These are phyloP conservation scores for Malurus splendens DNA, from an alignment of 2,797 vertebrate species.

Conservation along the genomic window DNA sequence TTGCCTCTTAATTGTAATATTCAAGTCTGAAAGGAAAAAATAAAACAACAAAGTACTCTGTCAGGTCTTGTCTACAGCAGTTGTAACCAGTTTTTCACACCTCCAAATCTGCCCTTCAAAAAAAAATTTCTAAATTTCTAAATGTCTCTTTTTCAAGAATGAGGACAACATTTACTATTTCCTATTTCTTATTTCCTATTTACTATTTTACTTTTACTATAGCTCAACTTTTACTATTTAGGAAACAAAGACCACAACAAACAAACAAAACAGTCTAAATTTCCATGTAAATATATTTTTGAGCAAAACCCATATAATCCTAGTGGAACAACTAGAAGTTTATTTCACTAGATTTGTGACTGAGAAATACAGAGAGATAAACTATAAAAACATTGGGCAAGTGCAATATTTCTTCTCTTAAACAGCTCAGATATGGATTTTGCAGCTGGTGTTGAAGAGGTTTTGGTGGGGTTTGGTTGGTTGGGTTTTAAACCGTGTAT, in stretches of 20 bases:
- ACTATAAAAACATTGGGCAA: not conserved
- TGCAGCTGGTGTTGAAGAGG: not conserved
- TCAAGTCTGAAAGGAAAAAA: not conserved
- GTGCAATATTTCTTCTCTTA: not conserved
- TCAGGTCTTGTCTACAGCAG: not conserved
- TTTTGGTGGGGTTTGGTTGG: not conserved
- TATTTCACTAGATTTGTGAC: not conserved
- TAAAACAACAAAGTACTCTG: not conserved
- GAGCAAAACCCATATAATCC: not conserved
- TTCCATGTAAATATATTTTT: not conserved
- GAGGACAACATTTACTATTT: too few relatives aligned
- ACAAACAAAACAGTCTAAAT: not conserved
- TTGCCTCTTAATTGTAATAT: not conserved
- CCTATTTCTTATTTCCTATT: too few relatives aligned
- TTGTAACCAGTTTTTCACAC: not conserved
- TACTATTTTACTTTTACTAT: too few relatives aligned
- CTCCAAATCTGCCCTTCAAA: not conserved
- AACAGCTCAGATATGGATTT: not conserved
- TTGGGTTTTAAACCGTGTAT: not conserved
- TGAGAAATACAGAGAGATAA: not conserved
- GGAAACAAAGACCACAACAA: not conserved
- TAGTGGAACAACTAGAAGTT: not conserved
- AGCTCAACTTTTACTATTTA: not conserved
- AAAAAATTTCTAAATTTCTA: not conserved
- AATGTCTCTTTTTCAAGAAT: not conserved